Evolutionary conservation across 2,797 vertebrate species (phyloP).

Genomic region (Paramormyrops hopkinsi): DNA sequence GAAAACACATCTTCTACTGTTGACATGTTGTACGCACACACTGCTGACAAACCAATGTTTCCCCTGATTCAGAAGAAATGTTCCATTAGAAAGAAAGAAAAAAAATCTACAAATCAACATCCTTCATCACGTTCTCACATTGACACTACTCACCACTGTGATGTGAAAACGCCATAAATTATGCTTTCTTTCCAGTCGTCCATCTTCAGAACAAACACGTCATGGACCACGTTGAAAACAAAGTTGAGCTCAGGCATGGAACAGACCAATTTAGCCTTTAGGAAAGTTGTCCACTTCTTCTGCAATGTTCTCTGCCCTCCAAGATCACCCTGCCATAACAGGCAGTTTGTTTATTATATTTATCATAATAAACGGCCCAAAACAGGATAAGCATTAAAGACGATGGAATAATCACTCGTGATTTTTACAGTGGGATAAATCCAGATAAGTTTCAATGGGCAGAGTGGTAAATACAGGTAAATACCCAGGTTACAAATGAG

Average conservation of each 20-base stretch:
- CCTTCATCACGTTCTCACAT: neutral
- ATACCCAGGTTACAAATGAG: neutral
- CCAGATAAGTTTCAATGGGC: neutral
- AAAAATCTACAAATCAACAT: neutral
- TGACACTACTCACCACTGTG: slow-evolving; percentile 78
- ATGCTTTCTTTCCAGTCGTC: slow-evolving; percentile 68
- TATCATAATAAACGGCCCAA: neutral
- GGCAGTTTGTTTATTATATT: neutral
- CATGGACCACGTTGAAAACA: slow-evolving; percentile 89
- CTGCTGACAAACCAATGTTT: slow-evolving; percentile 87
- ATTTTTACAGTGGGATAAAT: neutral
- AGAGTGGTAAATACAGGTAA: neutral
- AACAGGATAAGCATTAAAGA: neutral
- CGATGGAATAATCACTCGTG: neutral
- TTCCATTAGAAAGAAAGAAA: neutral
- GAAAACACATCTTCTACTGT: slow-evolving; percentile 83
- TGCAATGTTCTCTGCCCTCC: slow-evolving; percentile 88
- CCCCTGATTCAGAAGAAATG: slow-evolving; percentile 59
- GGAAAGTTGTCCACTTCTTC: slow-evolving; percentile 96
- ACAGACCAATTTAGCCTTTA: slow-evolving; percentile 90
- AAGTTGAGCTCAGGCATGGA: slow-evolving; percentile 86
- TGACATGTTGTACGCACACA: slow-evolving; percentile 82
- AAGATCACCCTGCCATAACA: slow-evolving; percentile 72
- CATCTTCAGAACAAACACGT: slow-evolving; percentile 80
- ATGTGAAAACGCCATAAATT: slow-evolving; percentile 88